Percentiles rank a stretch among this genome's conserved stretches.
Evolutionary conservation across 2,113 vertebrate genomes (phyloP).

Genomic region (Mugil cephalus): DNA sequence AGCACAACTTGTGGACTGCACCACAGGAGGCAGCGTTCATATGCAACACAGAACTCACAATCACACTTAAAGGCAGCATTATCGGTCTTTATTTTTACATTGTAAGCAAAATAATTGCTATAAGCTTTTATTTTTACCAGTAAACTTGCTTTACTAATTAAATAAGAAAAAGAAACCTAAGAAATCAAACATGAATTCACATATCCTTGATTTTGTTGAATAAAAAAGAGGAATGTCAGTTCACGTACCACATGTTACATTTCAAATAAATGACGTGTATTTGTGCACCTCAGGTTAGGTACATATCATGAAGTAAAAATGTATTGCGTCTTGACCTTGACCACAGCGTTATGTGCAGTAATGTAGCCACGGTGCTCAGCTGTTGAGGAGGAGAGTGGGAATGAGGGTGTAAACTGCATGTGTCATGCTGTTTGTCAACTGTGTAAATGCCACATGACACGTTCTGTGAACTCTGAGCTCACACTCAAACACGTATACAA

Average conservation of each 20-base stretch:
- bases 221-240: neutral
- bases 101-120: too few species aligned
- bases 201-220: too few species aligned
- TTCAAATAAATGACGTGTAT: neutral
- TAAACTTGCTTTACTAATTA: too few species aligned
- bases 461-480: slow-evolving; percentile 47
- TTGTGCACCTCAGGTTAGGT: too few species aligned
- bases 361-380: slow-evolving; percentile 39
- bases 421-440: slow-evolving; percentile 43
- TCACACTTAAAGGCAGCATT: too few species aligned
- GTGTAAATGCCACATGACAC: slow-evolving; percentile 44
- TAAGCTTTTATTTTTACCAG: too few species aligned
- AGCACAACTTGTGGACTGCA: too few species aligned
- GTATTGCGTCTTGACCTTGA: neutral
- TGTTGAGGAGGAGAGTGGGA: slow-evolving; percentile 7
- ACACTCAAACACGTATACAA: neutral
- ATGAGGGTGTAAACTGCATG: slow-evolving; percentile 8
- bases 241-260: neutral
- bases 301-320: neutral
- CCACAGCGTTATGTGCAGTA: slow-evolving; percentile 4
- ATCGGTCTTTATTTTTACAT: too few species aligned
- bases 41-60: too few species aligned
- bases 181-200: too few species aligned
- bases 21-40: too few species aligned
- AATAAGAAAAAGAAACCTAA: too few species aligned